Conservation (phyloP, 2,888 invertebrate species). For the Andrena camellia region DNA sequence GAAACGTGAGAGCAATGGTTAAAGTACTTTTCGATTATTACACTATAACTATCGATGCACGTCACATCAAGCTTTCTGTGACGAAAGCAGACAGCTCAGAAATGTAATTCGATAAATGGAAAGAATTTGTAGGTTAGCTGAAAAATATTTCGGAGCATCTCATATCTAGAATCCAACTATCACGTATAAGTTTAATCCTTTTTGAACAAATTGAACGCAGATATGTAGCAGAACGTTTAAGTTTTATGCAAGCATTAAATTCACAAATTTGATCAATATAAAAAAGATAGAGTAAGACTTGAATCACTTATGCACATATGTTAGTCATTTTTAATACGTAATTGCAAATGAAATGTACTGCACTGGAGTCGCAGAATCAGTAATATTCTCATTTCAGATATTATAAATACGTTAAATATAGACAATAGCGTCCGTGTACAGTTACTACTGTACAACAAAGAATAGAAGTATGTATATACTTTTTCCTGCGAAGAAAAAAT, state of each 20-base stretch:
- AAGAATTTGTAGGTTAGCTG: conserved; percentile 2
- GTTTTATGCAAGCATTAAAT: neutral
- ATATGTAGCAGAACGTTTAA: neutral
- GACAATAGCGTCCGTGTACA: conserved; percentile 9
- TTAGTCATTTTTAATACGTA: neutral
- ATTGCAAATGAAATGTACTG: neutral
- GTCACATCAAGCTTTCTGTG: conserved; percentile 12
- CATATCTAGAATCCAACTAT: too few relatives aligned
- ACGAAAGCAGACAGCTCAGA: neutral
- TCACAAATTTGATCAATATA: neutral
- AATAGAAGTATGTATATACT: conserved; percentile 8
- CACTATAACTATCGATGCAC: conserved; percentile 15
- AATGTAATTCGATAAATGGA: conserved; percentile 1
- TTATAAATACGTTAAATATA: conserved; percentile 11
- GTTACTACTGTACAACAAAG: conserved; percentile 2
- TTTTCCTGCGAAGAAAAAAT: conserved; percentile 20
- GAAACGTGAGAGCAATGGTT: conserved; percentile 4
- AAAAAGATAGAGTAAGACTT: neutral
- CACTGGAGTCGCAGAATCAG: neutral
- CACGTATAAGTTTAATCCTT: neutral
- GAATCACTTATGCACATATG: neutral
- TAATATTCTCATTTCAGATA: conserved; percentile 13
- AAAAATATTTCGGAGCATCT: neutral
- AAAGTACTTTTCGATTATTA: neutral
- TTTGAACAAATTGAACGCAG: neutral